phyloP scores from a whole-genome alignment of 2,888 invertebrate genomes.

The Aspidapion aeneum region DNA sequence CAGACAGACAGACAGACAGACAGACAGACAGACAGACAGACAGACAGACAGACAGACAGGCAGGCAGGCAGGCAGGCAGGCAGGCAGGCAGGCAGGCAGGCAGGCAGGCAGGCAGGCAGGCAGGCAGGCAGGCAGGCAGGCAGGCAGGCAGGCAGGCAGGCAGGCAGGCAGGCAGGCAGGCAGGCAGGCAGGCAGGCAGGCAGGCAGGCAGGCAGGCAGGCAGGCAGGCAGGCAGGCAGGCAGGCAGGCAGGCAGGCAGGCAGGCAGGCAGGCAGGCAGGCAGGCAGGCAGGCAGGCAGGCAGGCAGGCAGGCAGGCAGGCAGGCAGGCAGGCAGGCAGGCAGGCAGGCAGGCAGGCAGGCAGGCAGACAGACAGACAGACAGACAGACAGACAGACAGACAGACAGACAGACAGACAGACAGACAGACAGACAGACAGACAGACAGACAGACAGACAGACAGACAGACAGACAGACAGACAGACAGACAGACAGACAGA shows the following conservation, averaged over 20 bases:
- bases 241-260: slow-evolving; percentile 10
- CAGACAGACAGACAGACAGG: no score
- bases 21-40: no score
- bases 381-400: no score
- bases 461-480: slow-evolving; percentile 12
- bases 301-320: no score
- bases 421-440: slow-evolving; percentile 12
- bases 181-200: slow-evolving; percentile 10
- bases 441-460: slow-evolving; percentile 13
- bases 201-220: slow-evolving; percentile 10
- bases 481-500: slow-evolving; percentile 12
- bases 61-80: no score
- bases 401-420: no score
- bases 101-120: slow-evolving; percentile 8
- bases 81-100: no score
- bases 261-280: slow-evolving; percentile 10
- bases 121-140: slow-evolving; percentile 7
- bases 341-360: no score
- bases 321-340: no score
- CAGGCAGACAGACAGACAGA: no score
- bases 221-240: slow-evolving; percentile 10
- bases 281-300: slow-evolving; percentile 10
- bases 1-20: no score
- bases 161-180: slow-evolving; percentile 10
- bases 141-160: slow-evolving; percentile 10